Base-by-base conservation (phyloP, 1,140 invertebrate species). In the Dendroctonus valens region DNA sequence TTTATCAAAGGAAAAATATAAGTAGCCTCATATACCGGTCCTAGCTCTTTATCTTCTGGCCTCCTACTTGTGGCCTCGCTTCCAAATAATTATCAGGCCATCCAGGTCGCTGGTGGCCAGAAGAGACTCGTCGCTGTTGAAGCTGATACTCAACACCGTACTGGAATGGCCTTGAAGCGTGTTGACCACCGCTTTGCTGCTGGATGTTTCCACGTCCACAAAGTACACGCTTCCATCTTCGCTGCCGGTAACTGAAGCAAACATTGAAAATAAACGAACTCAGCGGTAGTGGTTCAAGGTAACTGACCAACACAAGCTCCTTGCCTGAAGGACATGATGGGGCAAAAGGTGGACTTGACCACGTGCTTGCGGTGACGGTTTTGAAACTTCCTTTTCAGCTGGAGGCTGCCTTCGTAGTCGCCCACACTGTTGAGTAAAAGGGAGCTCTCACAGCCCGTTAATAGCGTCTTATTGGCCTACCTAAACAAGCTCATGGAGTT, bases 51-150 rank as follows among this genome's bases (percentile, higher is more conserved):
- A 3, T 3, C 26, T 26, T 3, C 26, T 26, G 26, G 26, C 26
- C 1, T 26, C 26, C 48, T 42, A 14, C 6, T 59, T 48, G 11
- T 49, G 59, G 7, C 62, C 85, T 60, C 81, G 83, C 69, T 90
- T 88, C 92, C 92, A 94, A 57, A 94, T 84, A 73, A 95, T 94
- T 63, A 95, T 89, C 70, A 92, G 86, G 7, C 92, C 93, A 72
- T 91, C 85, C 59, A 87, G 81, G 82, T 96, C 93, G 76, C 89
- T 91, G 39, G 91, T 92, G 48, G 92, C 92, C 40, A 96, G 80
- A 66, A 94, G 81, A 76, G 90, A 91, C 81, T 95, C 93, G 80
- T 95, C 91, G 80, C 91, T 92, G 81, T 93, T 94, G 77, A 96
- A 94, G 72, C 87, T 89, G 9, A 95, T 88, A 61, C 91, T 89